Percentiles rank a stretch among this genome's conserved stretches.
These are phyloP conservation scores for Arizona elegans DNA, from an alignment of 2,113 vertebrate genomes.

Conservation along the genomic window DNA sequence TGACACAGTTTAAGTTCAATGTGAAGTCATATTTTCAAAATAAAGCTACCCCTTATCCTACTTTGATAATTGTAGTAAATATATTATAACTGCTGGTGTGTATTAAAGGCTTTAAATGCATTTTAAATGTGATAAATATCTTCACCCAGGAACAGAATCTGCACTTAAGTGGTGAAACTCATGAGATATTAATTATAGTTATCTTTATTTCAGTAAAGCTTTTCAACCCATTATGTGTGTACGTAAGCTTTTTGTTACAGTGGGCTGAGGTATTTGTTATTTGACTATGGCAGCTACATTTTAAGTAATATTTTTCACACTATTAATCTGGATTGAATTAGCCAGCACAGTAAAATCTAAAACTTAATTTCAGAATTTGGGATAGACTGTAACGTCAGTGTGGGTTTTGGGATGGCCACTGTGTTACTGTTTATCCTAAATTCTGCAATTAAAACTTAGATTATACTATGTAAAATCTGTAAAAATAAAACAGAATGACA, in stretches of 20 bases:
- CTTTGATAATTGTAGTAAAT: neutral
- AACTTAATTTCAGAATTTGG: neutral
- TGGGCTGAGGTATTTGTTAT: slow-evolving; percentile 41
- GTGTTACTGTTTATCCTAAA: neutral
- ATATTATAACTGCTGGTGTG: neutral
- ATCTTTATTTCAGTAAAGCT: slow-evolving; percentile 34
- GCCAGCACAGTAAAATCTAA: neutral
- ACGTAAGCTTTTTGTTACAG: slow-evolving; percentile 48
- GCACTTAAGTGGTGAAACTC: neutral
- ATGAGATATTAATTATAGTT: neutral
- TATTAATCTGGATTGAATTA: neutral
- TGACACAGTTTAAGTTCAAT: neutral
- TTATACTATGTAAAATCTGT: neutral
- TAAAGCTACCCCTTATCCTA: neutral
- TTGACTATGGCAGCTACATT: slow-evolving; percentile 25
- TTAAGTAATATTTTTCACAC: neutral
- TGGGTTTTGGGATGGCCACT: neutral
- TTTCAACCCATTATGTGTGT: slow-evolving; percentile 30
- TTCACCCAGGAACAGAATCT: neutral
- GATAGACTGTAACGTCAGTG: neutral
- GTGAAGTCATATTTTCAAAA: neutral
- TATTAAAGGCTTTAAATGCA: neutral
- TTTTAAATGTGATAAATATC: neutral
- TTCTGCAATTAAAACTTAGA: neutral
- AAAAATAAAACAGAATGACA: neutral